A percentile compares a stretch with the other conserved stretches of the same genome.
These are phyloP conservation scores for Malurus alboscapulatus DNA, from an alignment of 2,113 vertebrate genomes.

Conservation along the genomic window DNA sequence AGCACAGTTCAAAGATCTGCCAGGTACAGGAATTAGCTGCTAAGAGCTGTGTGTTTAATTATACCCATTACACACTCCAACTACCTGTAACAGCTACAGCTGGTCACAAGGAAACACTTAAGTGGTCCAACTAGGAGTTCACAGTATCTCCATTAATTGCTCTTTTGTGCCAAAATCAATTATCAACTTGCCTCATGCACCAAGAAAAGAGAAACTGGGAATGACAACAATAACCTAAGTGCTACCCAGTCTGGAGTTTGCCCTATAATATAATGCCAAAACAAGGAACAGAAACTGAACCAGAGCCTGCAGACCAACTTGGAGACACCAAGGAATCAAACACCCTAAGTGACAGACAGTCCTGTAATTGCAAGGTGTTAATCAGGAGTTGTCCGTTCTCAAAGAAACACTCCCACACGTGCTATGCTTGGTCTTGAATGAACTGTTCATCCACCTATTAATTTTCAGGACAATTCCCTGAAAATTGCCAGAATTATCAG, in stretches of 20 bases:
- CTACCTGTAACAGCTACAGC: neutral
- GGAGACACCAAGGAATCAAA: neutral
- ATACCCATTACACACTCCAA: neutral
- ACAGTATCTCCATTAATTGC: neutral
- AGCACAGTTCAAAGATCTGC: neutral
- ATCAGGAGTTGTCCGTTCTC: neutral
- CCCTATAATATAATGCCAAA: neutral
- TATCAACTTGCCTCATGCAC: neutral
- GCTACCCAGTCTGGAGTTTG: neutral
- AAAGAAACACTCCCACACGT: neutral
- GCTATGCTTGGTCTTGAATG: neutral
- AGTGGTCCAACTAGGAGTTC: neutral
- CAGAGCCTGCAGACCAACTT: neutral
- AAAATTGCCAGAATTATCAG: neutral
- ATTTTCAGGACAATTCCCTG: neutral
- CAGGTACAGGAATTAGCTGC: neutral
- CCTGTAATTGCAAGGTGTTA: neutral
- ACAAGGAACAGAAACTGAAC: neutral
- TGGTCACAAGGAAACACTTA: slow-evolving; percentile 2
- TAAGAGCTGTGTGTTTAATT: slow-evolving; percentile 13
- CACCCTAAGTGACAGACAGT: neutral
- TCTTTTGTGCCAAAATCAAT: slow-evolving; percentile 4
- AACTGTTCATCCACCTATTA: neutral
- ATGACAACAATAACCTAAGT: neutral
- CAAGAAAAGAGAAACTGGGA: neutral